Evolutionary conservation across 1,140 invertebrate species (phyloP), one percentile per base, ranked within the genome.

Genomic region (Macrobrachium nipponense): DNA sequence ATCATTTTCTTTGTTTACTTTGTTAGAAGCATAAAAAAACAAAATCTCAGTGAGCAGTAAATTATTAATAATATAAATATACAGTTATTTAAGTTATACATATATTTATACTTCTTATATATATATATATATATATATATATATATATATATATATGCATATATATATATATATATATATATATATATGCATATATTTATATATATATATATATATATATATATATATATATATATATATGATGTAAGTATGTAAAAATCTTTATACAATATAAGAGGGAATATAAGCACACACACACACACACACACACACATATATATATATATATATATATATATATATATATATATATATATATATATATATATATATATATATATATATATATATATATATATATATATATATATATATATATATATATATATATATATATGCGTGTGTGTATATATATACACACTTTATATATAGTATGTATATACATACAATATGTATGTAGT

Each of bases 401-500:
- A 66, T 66, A 66, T 66, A 66, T 66, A 66, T 66, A 66, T 66
- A 66, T n/a, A n/a, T 66, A 66, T 66, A 66, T 66, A 66, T 66
- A 66, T 66, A 66, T 66, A 66, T 66, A 66, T n/a, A 7, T n/a
- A n/a, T n/a, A n/a, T n/a, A n/a, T n/a, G n/a, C n/a, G n/a, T n/a
- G n/a, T n/a, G n/a, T n/a, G n/a, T n/a, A n/a, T n/a, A n/a, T n/a
- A n/a, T n/a, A n/a, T n/a, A n/a, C n/a, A n/a, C n/a, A n/a, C n/a
- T n/a, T n/a, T n/a, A n/a, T n/a, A n/a, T n/a, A n/a, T n/a, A n/a
- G n/a, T n/a, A n/a, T n/a, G n/a, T n/a, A n/a, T n/a, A n/a, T n/a
- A n/a, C n/a, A n/a, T n/a, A n/a, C n/a, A n/a, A n/a, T n/a, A n/a
- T n/a, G n/a, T n/a, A n/a, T n/a, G n/a, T n/a, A n/a, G n/a, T n/a